Percentiles rank a stretch among this genome's conserved stretches.
Conservation (phyloP, 2,888 invertebrate genomes). For the Rhynchonema sp. region DNA sequence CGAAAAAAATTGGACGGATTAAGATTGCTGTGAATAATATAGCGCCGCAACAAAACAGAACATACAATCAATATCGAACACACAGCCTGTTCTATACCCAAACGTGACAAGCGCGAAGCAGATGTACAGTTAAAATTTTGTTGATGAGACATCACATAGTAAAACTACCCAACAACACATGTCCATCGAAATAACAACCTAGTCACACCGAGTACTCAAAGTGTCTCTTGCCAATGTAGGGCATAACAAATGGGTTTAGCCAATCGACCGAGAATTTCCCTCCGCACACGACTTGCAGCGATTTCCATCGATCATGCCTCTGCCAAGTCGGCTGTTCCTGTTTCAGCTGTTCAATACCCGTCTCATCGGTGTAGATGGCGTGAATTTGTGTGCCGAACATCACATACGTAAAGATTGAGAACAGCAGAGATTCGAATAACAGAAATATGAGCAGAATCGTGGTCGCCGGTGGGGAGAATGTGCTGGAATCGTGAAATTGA, state of each 20-base stretch:
- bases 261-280: slow-evolving; percentile 69
- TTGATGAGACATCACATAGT: too few relatives aligned
- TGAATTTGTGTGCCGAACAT: slow-evolving; percentile 91
- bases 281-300: slow-evolving; percentile 87
- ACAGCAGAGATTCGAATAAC: slow-evolving; percentile 77
- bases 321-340: slow-evolving; percentile 82
- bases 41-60: too few relatives aligned
- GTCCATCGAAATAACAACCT: too few relatives aligned
- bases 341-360: slow-evolving; percentile 89
- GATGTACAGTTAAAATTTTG: too few relatives aligned
- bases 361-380: slow-evolving; percentile 95
- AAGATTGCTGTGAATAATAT: too few relatives aligned
- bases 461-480: slow-evolving; percentile 78
- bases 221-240: slow-evolving; percentile 43
- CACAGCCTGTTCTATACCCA: too few relatives aligned
- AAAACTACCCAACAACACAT: too few relatives aligned
- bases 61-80: too few relatives aligned
- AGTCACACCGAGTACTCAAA: slow-evolving; percentile 63
- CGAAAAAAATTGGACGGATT: too few relatives aligned
- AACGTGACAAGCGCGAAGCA: too few relatives aligned
- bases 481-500: too few relatives aligned
- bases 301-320: slow-evolving; percentile 76
- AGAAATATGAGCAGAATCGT: slow-evolving; percentile 74
- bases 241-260: slow-evolving; percentile 75
- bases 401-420: slow-evolving; percentile 88